Conservation (phyloP, 2,113 vertebrate species). For the Rhagologus leucostigma region DNA sequence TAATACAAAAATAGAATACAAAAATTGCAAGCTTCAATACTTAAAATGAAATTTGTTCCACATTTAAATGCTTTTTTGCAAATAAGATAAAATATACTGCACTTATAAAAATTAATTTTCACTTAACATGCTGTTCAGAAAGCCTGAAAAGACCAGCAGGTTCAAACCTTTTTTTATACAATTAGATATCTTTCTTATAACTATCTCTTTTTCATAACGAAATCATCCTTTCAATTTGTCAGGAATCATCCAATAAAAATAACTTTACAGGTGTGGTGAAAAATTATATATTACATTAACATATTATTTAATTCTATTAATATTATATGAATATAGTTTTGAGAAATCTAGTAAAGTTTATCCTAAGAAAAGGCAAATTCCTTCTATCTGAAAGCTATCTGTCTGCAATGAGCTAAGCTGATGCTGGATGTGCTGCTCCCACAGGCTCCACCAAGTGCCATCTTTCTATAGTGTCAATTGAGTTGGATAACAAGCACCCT, state of each 20-base stretch:
- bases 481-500: neutral
- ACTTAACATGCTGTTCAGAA: neutral
- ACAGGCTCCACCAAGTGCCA: neutral
- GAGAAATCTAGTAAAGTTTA: neutral
- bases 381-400: neutral
- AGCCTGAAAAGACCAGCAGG: neutral
- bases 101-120: neutral
- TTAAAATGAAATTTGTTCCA: neutral
- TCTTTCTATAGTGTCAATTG: neutral
- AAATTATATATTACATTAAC: neutral
- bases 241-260: neutral
- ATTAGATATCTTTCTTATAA: neutral
- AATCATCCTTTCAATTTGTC: neutral
- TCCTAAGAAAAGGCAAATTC: neutral
- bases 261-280: accelerated
- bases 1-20: neutral
- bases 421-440: neutral
- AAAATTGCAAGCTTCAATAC: neutral
- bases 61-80: neutral
- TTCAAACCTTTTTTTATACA: neutral
- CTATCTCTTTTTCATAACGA: neutral
- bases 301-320: no score
- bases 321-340: neutral
- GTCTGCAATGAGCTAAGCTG: neutral
- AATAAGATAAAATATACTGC: neutral